Evolutionary conservation across 2,797 vertebrate species (phyloP).

Genomic region (Siniperca undulata): DNA sequence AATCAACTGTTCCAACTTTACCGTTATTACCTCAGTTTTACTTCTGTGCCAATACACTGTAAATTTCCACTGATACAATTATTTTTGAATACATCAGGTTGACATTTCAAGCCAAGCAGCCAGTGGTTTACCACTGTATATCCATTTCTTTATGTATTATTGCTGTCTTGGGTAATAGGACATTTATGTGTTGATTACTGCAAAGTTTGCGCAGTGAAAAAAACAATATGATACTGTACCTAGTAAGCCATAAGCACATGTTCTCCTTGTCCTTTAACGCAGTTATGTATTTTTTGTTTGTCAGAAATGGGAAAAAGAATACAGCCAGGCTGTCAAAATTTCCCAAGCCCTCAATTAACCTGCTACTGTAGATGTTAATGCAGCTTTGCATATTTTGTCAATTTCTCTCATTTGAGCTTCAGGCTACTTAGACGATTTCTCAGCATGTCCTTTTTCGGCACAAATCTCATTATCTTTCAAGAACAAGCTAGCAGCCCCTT

Average conservation of each 20-base stretch:
- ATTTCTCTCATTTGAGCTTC: constrained; percentile 74
- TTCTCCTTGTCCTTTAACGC: constrained; percentile 66
- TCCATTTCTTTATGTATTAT: constrained; percentile 29
- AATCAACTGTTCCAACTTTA: background rate
- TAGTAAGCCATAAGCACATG: constrained; percentile 37
- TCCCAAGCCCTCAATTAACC: constrained; percentile 86
- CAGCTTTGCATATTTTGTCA: constrained; percentile 78
- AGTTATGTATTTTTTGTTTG: constrained; percentile 64
- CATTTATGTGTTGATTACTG: constrained; percentile 33
- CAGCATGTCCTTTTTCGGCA: constrained; percentile 68
- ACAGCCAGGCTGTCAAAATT: constrained; percentile 68
- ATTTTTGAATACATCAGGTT: constrained; percentile 13
- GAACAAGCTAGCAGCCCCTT: constrained; percentile 75
- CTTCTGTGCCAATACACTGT: background rate
- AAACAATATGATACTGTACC: constrained; percentile 47
- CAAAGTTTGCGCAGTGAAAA: constrained; percentile 26
- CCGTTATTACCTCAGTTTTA: background rate
- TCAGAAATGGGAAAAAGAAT: constrained; percentile 45
- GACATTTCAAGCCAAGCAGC: constrained; percentile 33
- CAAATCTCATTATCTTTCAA: constrained; percentile 82
- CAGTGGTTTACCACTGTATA: constrained; percentile 19
- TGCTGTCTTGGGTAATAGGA: constrained; percentile 18
- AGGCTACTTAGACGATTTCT: constrained; percentile 78
- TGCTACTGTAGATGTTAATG: constrained; percentile 77
- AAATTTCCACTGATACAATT: constrained; percentile 6